phyloP scores from a whole-genome alignment of 2,888 invertebrate species.

The Ectemnius continuus region DNA sequence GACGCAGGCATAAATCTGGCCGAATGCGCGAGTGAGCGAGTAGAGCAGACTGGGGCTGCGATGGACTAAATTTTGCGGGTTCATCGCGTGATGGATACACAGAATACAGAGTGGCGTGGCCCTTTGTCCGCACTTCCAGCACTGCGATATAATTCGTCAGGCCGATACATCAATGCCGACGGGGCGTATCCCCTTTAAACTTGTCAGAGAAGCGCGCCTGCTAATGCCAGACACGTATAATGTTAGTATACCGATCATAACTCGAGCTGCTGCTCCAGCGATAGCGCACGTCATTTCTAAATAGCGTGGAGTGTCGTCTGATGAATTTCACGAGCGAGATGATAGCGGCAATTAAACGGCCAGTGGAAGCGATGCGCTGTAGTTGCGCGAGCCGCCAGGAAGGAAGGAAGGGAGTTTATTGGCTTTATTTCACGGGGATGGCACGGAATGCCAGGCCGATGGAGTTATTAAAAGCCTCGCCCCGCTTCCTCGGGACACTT shows the following conservation, averaged over 20 bases:
- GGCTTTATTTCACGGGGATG: conserved; percentile 14
- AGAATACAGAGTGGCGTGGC: background rate
- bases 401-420: conserved; percentile 14
- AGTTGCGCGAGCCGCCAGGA: background rate
- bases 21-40: conserved; percentile 14
- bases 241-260: too few species aligned
- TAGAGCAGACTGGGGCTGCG: conserved; percentile 7
- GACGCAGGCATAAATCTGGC: conserved; percentile 49
- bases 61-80: conserved; percentile 38
- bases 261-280: too few species aligned
- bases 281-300: too few species aligned
- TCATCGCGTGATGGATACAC: conserved; percentile 10
- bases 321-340: too few species aligned
- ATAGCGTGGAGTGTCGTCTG: too few species aligned
- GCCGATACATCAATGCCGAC: background rate
- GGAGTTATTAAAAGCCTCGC: conserved; percentile 24
- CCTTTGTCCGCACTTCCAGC: background rate
- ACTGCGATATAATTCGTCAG: background rate
- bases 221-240: too few species aligned
- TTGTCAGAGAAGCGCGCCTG: too few species aligned
- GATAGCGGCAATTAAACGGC: background rate
- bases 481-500: conserved; percentile 25
- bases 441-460: background rate
- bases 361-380: background rate
- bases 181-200: conserved; percentile 6